Base-by-base conservation (phyloP, 92 coral and sea anemone species). In the Palythoa heliodiscus region DNA sequence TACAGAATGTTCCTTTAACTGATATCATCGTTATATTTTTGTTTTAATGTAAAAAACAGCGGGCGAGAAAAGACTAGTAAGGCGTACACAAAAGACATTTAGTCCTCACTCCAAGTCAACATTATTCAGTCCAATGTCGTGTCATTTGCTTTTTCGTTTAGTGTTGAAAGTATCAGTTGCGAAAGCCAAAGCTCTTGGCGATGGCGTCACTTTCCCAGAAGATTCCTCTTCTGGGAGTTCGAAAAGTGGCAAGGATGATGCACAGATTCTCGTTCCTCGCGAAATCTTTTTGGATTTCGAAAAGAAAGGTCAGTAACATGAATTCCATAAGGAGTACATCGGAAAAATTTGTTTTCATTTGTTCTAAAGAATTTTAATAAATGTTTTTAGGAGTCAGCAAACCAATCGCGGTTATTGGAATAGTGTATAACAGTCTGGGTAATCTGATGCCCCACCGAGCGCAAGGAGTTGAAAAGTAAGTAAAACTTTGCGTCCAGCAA, bases 401-500 rank as follows among this genome's bases (percentile, higher is more conserved):
- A 43, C 50, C 84, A 69, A 89, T 93, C 48, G 85, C 83, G 57
- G 68, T 95, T 15, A 86, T 90, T 35, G 92, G 92, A 35, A 80
- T 95, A 48, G 77, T 84, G 12, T 95, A 90, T 68, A 82, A 86
- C 73, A 86, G 91, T 73, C 87, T 95, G 43, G 94, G 90, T 3
- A 77, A 90, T n/a, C 88, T 95, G 7, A 68, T 95, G 89, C 98
- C 98, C 0, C 83, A 76, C 55, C 92, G 97, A 37, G 97, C 94
- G 40, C 93, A 75, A 70, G 97, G 98, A 23, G 76, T 87, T 4
- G 90, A 87, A 71, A 82, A 83, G 96, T 95, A 89, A 90, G 89
- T 40, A 61, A 9, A 29, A n/a, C 64, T 4, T 8, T 57, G 48
- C 48, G 48, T 43, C 50, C 50, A 43, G 4, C 50, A 43, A 3